A percentile compares a stretch with the other conserved stretches of the same genome.
These are phyloP conservation scores for Ennomos erosarius DNA, from an alignment of 2,888 invertebrate species.

Conservation along the genomic window DNA sequence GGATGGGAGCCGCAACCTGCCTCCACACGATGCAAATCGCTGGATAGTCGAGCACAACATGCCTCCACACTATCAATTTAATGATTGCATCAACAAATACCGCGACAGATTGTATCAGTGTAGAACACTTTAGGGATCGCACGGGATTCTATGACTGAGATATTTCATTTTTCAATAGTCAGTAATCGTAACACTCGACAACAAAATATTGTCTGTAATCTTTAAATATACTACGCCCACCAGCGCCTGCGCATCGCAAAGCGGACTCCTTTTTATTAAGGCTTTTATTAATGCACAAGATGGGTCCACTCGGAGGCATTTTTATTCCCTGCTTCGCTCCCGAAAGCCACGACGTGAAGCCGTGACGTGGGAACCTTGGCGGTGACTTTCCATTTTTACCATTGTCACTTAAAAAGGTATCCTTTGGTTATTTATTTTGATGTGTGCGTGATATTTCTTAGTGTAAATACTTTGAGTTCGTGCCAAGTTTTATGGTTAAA, in stretches of 20 bases:
- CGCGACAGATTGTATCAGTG: too few relatives aligned
- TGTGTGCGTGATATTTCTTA: slow-evolving; percentile 34
- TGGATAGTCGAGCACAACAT: too few relatives aligned
- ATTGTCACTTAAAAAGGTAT: slow-evolving; percentile 48
- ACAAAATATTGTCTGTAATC: slow-evolving; percentile 44
- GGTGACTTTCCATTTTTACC: slow-evolving; percentile 70
- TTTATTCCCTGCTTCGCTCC: slow-evolving; percentile 70
- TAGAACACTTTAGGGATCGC: too few relatives aligned
- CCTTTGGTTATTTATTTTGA: slow-evolving; percentile 46
- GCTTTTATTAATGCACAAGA: slow-evolving; percentile 75
- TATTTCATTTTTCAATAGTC: background rate
- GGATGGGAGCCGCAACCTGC: too few relatives aligned
- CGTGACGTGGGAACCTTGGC: slow-evolving; percentile 70
- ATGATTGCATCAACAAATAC: too few relatives aligned
- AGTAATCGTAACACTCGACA: background rate
- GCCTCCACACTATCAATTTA: too few relatives aligned
- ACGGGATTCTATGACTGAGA: too few relatives aligned
- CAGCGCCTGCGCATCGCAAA: slow-evolving; percentile 73
- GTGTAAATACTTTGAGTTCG: background rate
- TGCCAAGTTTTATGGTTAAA: background rate
- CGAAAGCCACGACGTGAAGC: slow-evolving; percentile 45
- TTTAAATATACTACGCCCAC: slow-evolving; percentile 52
- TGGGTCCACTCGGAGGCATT: slow-evolving; percentile 68
- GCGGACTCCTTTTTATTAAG: slow-evolving; percentile 75
- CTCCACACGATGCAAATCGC: too few relatives aligned